These are phyloP conservation scores for Rhadinocentrus ornatus DNA, from an alignment of 2,797 vertebrate genomes.

Conservation along the genomic window DNA sequence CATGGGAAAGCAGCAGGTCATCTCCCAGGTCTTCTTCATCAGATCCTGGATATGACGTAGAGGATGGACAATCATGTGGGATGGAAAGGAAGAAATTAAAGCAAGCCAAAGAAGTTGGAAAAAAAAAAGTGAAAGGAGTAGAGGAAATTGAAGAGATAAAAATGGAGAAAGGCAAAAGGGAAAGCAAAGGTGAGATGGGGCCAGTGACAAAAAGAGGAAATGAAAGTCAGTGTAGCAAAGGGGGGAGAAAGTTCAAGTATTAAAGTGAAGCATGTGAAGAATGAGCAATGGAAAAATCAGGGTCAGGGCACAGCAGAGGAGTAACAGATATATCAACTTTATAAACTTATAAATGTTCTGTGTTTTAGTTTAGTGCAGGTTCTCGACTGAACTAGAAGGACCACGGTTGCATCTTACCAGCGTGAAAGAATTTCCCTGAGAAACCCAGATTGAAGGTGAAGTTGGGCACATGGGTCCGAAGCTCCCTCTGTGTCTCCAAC, in stretches of 20 bases:
- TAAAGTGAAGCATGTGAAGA: constrained; percentile 24
- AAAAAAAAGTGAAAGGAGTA: not conserved
- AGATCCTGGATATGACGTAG: constrained; percentile 82
- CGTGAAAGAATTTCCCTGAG: constrained; percentile 99
- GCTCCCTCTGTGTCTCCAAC: constrained; percentile 92
- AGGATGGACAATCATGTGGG: not conserved
- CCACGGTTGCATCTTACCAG: constrained; percentile 82
- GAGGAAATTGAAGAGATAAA: constrained; percentile 47
- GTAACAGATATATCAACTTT: constrained; percentile 4
- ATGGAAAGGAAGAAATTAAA: not conserved
- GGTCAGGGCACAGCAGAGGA: not conserved
- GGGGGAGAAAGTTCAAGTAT: constrained; percentile 34
- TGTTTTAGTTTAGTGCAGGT: not conserved
- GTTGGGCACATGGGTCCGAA: constrained; percentile 94
- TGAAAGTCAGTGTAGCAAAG: constrained; percentile 36
- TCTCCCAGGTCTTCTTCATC: constrained; percentile 97
- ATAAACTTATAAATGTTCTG: not conserved
- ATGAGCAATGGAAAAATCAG: constrained; percentile 9
- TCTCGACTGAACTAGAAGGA: not conserved
- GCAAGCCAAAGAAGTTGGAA: not conserved
- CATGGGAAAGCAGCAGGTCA: constrained; percentile 93
- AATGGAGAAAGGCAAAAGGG: constrained; percentile 30
- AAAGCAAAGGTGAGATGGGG: constrained; percentile 34
- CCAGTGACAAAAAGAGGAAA: constrained; percentile 52
- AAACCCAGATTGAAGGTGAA: constrained; percentile 99